Evolutionary conservation across 2,113 vertebrate genomes (phyloP), one percentile per base, ranked within the genome.

Genomic region (Trinectes maculatus): DNA sequence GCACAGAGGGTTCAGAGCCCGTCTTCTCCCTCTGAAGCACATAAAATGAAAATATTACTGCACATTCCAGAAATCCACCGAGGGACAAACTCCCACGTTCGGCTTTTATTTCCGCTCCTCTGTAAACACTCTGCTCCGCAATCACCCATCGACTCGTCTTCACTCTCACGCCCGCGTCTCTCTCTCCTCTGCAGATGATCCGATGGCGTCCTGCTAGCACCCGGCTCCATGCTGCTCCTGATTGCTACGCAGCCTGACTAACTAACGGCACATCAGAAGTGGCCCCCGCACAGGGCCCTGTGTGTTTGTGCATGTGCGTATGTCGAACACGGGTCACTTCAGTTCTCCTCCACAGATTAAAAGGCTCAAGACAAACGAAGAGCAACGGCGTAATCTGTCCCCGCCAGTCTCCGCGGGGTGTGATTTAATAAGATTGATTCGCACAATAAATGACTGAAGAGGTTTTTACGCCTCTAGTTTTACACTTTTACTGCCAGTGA

Each of bases 121-220:
- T 76, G 80, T 81, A 80, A 89, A 84, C 83, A 88, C 83, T 84
- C 39, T 76, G 66, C 68, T 89, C 74, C 70, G 51, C 84, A 84
- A 80, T 81, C 79, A 67, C 71, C 79, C 83, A 72, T 83, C 65
- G 39, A 81, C 79, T 75, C 70, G 46, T 19, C 71, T 57, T 59
- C 67, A 46, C 70, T 56, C 68, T 56, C 8, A 16, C 64, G 43
- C 24, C 59, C 5, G 55, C 64, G 31, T 69, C 60, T 51, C 61
- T 34, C 46, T 26, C 15, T 39, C 6, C 18, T 48, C 76, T 15
- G 66, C 71, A 37, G 55, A 21, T 1, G 29, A 60, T 85, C 71
- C 55, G 13, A 22, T 55, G 72, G 69, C 24, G 73, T 71, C 79
- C 75, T 29, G 79, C 72, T 82, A 19, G 80, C 85, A 80, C 39